These are phyloP conservation scores for Urocolius indicus DNA, from an alignment of 2,113 vertebrate species.

Conservation along the genomic window DNA sequence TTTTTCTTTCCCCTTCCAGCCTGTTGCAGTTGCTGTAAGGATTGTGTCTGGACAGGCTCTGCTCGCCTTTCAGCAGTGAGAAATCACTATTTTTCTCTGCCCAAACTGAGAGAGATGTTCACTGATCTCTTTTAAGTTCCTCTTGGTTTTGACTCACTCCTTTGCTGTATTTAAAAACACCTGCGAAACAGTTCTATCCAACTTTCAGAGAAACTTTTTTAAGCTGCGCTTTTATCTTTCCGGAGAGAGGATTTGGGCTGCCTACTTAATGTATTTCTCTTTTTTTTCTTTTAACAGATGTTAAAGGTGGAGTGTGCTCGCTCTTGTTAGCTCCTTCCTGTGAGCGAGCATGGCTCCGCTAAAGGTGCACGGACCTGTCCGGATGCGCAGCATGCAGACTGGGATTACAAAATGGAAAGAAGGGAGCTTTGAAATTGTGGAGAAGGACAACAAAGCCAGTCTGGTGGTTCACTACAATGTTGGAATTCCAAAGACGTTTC, in stretches of 20 bases:
- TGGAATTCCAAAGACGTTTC: constrained; percentile 87
- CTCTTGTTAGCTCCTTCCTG: constrained; percentile 12
- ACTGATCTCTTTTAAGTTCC: neutral
- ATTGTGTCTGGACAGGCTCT: neutral
- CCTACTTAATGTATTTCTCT: neutral
- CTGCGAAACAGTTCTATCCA: fast-evolving
- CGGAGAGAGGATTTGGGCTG: neutral
- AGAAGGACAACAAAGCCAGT: constrained; percentile 93
- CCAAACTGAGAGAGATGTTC: neutral
- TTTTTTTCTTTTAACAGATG: constrained; percentile 49
- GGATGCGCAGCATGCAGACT: constrained; percentile 86
- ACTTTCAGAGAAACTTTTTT: neutral
- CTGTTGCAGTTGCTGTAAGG: neutral
- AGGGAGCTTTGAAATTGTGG: constrained; percentile 94
- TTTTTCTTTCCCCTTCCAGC: fast-evolving
- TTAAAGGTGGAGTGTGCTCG: constrained; percentile 18
- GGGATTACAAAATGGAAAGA: constrained; percentile 96
- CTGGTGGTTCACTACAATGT: constrained; percentile 90
- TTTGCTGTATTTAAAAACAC: fast-evolving
- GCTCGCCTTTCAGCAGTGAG: neutral
- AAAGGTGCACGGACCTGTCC: constrained; percentile 89
- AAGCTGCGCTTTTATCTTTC: neutral
- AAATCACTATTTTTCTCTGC: fast-evolving
- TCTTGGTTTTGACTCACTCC: fast-evolving
- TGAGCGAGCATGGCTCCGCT: constrained; percentile 79